These are phyloP conservation scores for Idris sp. DNA, from an alignment of 1,140 invertebrate genomes.

Conservation along the genomic window DNA sequence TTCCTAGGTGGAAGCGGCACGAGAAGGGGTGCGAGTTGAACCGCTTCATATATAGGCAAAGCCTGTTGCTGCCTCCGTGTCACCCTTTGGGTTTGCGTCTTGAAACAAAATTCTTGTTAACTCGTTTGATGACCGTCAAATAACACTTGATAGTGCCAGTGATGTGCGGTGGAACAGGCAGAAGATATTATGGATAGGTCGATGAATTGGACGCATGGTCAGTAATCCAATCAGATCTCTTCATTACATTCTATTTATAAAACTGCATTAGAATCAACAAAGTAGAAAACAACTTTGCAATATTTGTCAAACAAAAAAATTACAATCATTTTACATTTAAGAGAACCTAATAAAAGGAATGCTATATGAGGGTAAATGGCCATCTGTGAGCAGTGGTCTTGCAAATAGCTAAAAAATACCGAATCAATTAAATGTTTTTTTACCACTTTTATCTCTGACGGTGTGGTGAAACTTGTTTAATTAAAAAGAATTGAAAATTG, in stretches of 20 bases:
- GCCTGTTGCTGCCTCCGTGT: slow-evolving; percentile 74
- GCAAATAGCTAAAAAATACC: no score
- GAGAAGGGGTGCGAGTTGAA: slow-evolving; percentile 69
- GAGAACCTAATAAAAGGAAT: no score
- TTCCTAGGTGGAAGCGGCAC: slow-evolving; percentile 68
- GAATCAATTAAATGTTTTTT: no score
- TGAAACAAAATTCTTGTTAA: slow-evolving; percentile 25
- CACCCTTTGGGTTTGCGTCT: slow-evolving; percentile 30
- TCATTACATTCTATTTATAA: slow-evolving; percentile 42
- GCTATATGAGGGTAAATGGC: no score
- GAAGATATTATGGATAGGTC: slow-evolving; percentile 74
- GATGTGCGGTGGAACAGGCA: slow-evolving; percentile 71
- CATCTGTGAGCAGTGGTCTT: no score
- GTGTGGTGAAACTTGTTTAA: no score
- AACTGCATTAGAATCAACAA: background rate
- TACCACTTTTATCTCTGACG: no score
- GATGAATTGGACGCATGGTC: slow-evolving; percentile 71
- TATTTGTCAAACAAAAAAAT: no score
- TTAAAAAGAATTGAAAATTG: no score
- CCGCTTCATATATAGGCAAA: slow-evolving; percentile 72
- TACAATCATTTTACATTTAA: no score
- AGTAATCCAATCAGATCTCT: slow-evolving; percentile 53
- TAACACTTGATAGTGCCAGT: slow-evolving; percentile 63
- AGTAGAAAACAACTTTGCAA: no score
- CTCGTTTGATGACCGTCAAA: slow-evolving; percentile 36